Base-by-base conservation (phyloP, 2,113 vertebrate genomes). In the Hucho hucho region DNA sequence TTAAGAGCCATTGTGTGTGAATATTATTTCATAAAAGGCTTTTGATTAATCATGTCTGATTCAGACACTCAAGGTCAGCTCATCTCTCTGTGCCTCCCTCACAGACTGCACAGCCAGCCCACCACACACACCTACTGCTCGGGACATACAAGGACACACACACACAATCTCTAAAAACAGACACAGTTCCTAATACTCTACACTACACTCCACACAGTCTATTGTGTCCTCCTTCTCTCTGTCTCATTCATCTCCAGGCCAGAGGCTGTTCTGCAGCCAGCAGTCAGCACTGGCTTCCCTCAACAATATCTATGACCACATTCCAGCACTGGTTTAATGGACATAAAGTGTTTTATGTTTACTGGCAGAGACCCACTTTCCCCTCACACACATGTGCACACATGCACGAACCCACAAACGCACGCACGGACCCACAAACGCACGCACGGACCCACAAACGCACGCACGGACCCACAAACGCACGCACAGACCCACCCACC, bases 1-100 rank as follows among this genome's bases (percentile, higher is more conserved):
- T 81, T 84, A 76, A 73, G 61, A 82, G 80, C 74, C 82, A 90
- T 69, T 79, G 68, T 82, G 78, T 85, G 83, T 83, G 84, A 91
- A 92, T 90, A 89, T 88, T 83, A 89, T 92, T 91, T 90, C 69
- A 86, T 86, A 79, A 87, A 85, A 90, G 82, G 85, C 81, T 81
- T 85, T 87, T 90, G 88, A 92, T 91, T 90, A 90, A 91, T 90
- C 82, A 77, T 69, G 59, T 76, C 80, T 75, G 64, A 83, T 81
- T 81, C 74, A 82, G 81, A 82, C 82, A 69, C 75, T 87, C 90
- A 91, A 93, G 90, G 92, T 91, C 89, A 90, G 70, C 74, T 79
- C 70, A 72, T 81, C 68, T 81, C 68, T 43, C 24, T 14, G 28
- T 64, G 32, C 53, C 46, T n/a, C 72, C 80, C 68, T 73, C 22